Base-by-base conservation (phyloP, 1,140 invertebrate genomes). In the Himalopsyche phryganea region DNA sequence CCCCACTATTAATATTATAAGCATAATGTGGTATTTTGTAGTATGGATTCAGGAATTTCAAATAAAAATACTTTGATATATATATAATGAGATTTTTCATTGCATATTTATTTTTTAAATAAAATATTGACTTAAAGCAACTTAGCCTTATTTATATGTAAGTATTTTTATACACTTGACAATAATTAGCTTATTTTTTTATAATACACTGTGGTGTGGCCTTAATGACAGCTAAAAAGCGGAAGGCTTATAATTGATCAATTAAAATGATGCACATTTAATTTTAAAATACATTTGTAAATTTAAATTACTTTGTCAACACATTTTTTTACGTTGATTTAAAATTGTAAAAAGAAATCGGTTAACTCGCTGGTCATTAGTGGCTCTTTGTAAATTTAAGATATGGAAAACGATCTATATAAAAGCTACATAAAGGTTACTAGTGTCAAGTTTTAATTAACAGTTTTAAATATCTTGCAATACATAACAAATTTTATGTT, bases 391-490 rank as follows among this genome's bases (percentile, higher is more conserved):
- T 5, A 28, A 28, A 28, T 9, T 28, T 28, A 28, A 28, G 23
- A 28, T 28, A 28, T 28, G 23, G 23, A 28, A 28, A 28, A 28
- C 23, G 9, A 28, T 28, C 23, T 28, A 28, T 28, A 28, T 28
- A 28, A 28, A 28, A 28, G 23, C 23, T 28, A 28, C 4, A 28
- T 28, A 15, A 3, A 40, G n/a, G 38, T 45, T 45, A 50, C 23
- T 49, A 33, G 13, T 46, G 51, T 55, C 33, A 38, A 35, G 18
- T 55, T 47, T 48, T 46, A 28, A 48, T 58, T 59, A 63, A 63
- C 61, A 63, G 50, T 55, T 59, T 53, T 63, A 63, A 63, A 63
- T 46, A 63, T 52, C 38, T 63, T 56, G 51, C 45, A 59, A 56
- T 59, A 63, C 28, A 53, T 58, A 63, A 63, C 56, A 59, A 63